These are phyloP conservation scores for Gorsachius goisagi DNA, from an alignment of 2,113 vertebrate species.

Conservation along the genomic window DNA sequence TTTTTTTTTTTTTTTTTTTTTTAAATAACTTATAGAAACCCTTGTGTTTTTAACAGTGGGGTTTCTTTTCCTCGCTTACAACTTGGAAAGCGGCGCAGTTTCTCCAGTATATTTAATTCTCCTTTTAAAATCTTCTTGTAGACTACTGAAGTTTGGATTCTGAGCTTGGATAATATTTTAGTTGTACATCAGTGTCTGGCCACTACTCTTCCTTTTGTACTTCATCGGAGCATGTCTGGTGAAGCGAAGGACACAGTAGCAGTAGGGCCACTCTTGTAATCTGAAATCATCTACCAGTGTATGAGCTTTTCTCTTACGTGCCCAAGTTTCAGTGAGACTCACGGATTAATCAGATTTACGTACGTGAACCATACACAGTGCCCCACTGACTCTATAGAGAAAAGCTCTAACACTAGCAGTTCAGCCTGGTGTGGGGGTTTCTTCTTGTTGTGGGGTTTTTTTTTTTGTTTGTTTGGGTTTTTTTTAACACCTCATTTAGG, in stretches of 20 bases:
- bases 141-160: background rate
- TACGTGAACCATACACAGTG: background rate
- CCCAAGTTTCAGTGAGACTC: background rate
- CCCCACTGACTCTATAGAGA: background rate
- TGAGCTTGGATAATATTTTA: background rate
- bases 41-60: background rate
- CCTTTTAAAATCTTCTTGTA: background rate
- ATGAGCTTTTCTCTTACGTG: background rate
- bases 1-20: background rate
- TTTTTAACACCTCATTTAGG: background rate
- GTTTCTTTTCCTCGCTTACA: background rate
- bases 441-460: background rate
- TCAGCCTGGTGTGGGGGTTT: fast-evolving
- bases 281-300: background rate
- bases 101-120: background rate
- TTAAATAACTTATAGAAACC: background rate
- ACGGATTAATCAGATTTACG: background rate
- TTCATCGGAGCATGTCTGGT: background rate
- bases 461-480: too few species aligned
- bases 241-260: background rate
- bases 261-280: background rate
- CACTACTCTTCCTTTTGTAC: background rate
- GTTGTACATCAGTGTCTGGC: background rate
- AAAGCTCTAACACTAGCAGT: background rate
- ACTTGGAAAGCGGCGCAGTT: background rate